Percentiles rank a stretch among this genome's conserved stretches.
These are phyloP conservation scores for Anadara kagoshimensis DNA, from an alignment of 1,140 invertebrate genomes.

Conservation along the genomic window DNA sequence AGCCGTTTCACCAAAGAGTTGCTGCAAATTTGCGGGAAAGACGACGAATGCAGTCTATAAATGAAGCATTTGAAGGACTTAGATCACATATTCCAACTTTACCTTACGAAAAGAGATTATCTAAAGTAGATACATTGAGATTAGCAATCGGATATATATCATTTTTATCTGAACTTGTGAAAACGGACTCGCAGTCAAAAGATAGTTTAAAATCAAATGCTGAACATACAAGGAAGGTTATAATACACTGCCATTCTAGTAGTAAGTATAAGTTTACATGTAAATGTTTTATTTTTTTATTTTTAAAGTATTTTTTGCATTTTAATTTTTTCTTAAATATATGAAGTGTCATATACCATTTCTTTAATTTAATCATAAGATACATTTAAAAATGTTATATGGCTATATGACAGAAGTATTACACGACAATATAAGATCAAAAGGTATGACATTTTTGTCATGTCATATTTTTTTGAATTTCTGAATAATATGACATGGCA, in stretches of 20 bases:
- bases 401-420: too few relatives aligned
- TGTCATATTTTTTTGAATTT: constrained; percentile 4
- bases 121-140: constrained; percentile 89
- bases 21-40: constrained; percentile 73
- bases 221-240: constrained; percentile 12
- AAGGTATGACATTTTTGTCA: not conserved
- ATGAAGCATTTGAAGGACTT: constrained; percentile 73
- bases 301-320: not conserved
- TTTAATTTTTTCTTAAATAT: too few relatives aligned
- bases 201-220: constrained; percentile 7
- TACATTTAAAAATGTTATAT: too few relatives aligned
- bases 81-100: constrained; percentile 65
- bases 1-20: constrained; percentile 56
- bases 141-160: constrained; percentile 96
- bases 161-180: constrained; percentile 84
- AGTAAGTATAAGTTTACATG: not conserved
- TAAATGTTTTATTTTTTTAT: not conserved
- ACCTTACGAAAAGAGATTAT: constrained; percentile 63
- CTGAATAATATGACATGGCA: too few relatives aligned
- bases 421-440: not conserved
- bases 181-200: constrained; percentile 19
- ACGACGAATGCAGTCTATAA: constrained; percentile 72
- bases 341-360: too few relatives aligned
- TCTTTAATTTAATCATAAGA: too few relatives aligned
- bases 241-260: constrained; percentile 19